Base-by-base conservation (phyloP, 1,140 invertebrate species). In the Lucilia cuprina region DNA sequence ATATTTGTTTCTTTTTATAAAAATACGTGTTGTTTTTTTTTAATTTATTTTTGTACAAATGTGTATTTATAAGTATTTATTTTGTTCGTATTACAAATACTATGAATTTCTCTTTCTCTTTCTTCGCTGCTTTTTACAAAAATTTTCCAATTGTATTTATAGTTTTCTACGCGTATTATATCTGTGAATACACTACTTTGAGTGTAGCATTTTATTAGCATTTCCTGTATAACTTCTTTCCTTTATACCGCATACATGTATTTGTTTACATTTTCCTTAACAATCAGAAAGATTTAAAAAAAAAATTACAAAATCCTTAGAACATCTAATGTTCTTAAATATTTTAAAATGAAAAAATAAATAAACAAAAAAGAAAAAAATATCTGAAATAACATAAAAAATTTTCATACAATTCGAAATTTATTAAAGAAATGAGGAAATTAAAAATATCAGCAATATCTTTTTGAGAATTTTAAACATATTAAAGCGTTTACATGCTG, bases 141-240 rank as follows among this genome's bases (percentile, higher is more conserved):
- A 41, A n/a, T 14, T 35, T 21, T 41, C 5, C 70, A 30, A 25
- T n/a, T 74, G 13, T 74, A 14, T 14, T 60, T n/a, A 5, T 60
- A 12, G 13, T 60, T 25, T 41, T 41, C 41, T 10, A 8, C 41
- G 5, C 41, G 1, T 41, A 3, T 41, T 0, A 7, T 41, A 41
- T 41, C 41, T 41, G 10, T 41, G 41, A 41, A 41, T 41, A 41
- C 25, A 25, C 41, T n/a, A 17, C 74, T 41, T 30, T 77, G 14
- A 77, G 74, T 77, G 30, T 77, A 17, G 74, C 47, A 77, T 77
- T 77, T 77, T 77, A 77, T 77, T 77, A n/a, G 5, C 74, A 77
- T 77, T 77, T 77, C 74, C 74, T 77, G 74, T 77, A 77, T 17
- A 77, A n/a, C n/a, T 41, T 34, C 13, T 60, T 60, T 60, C 13